Base-by-base conservation (phyloP, 2,888 invertebrate genomes). In the Agriopis aurantiaria region DNA sequence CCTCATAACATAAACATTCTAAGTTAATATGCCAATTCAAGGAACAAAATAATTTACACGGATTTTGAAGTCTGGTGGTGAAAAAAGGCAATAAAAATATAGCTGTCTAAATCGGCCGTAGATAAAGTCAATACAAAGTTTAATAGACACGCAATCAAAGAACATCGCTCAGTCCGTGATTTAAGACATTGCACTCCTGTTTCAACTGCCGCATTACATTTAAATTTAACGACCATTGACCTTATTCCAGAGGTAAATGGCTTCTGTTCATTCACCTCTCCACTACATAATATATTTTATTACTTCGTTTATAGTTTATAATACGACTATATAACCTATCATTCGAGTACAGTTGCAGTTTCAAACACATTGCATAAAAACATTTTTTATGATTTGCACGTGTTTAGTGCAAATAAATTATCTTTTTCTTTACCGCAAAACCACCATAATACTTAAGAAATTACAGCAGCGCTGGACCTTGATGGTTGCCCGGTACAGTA, bases 161-260 rank as follows among this genome's bases (percentile, higher is more conserved):
- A 40, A 60, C 40, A 10, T 49, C 23, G 46, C 7, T 60, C 7
- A 60, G 40, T 45, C 33, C 14, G n/a, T 12, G n/a, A 49, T 60
- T 60, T 33, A 60, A 51, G 40, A 60, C 49, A 60, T 60, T 49
- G 60, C 60, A 41, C 60, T 59, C 48, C 5, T 49, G 49, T 49
- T 67, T 61, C 33, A 52, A 60, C 62, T 61, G 45, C 67, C 56
- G 51, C 56, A n/a, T 52, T 58, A 52, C 52, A 68, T 68, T 67
- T 51, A 63, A 63, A 58, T 58, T 63, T 68, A 58, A 63, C 68
- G 68, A 68, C 52, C 62, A 58, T 41, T 63, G 58, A 68, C 62
- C 68, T 68, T 52, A 68, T 68, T 68, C 17, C 56, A 57, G 56
- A 58, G 46, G 40, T 68, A 63, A 63, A 68, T 58, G 58, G 62